A percentile compares a stretch with the other conserved stretches of the same genome.
Conservation (phyloP, 1,140 invertebrate genomes). For the Chlorops oryzae region DNA sequence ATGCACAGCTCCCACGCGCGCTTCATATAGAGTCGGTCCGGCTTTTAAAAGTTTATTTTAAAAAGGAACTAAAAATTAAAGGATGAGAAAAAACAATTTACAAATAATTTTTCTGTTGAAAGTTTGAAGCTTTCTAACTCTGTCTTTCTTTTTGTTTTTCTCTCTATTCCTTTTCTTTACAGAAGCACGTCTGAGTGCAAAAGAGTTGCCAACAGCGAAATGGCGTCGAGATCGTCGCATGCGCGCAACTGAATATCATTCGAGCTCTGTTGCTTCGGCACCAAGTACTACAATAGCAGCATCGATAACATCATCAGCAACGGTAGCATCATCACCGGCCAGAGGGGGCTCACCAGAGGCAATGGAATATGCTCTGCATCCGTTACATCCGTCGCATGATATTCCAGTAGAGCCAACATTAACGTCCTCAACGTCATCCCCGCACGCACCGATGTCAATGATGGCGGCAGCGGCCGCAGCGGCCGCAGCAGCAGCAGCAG, state of each 20-base stretch:
- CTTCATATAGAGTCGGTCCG: background rate
- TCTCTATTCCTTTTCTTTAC: slow-evolving; percentile 15
- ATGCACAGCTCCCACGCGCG: background rate
- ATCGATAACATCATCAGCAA: background rate
- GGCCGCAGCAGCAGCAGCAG: slow-evolving; percentile 3
- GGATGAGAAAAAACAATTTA: background rate
- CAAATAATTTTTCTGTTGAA: background rate
- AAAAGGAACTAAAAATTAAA: background rate
- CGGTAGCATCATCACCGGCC: slow-evolving; percentile 35
- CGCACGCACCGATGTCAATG: slow-evolving; percentile 33
- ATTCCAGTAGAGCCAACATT: background rate
- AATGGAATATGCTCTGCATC: too few relatives aligned
- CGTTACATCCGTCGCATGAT: slow-evolving; percentile 4
- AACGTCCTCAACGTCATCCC: background rate
- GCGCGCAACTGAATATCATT: slow-evolving; percentile 44
- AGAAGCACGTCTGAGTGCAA: slow-evolving; percentile 49
- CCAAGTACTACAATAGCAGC: background rate
- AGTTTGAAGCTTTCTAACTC: too few relatives aligned
- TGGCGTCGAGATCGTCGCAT: slow-evolving; percentile 58
- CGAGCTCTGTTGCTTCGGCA: too few relatives aligned
- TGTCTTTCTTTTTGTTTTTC: slow-evolving; percentile 1
- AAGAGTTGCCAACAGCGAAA: slow-evolving; percentile 58
- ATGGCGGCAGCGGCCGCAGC: slow-evolving; percentile 18
- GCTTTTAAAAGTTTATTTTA: background rate
- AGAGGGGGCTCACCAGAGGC: background rate